Evolutionary conservation across 2,113 vertebrate genomes (phyloP).

Genomic region (Platysternon megacephalum): DNA sequence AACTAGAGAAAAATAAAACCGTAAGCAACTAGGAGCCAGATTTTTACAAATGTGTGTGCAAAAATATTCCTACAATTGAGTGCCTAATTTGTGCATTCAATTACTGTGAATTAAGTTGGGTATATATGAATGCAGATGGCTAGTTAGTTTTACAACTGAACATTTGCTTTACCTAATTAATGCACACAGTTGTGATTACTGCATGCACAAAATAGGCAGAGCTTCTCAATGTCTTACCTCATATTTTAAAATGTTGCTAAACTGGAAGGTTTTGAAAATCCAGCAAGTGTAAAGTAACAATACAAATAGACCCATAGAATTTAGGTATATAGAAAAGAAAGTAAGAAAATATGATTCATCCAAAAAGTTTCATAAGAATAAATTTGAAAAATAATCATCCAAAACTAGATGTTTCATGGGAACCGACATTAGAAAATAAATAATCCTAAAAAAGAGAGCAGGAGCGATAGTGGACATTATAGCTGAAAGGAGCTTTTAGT

Average conservation of each 20-base stretch:
- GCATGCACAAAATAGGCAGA: neutral
- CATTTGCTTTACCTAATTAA: neutral
- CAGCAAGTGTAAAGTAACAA: neutral
- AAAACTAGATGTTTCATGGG: neutral
- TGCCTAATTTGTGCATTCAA: slow-evolving; percentile 16
- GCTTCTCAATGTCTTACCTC: neutral
- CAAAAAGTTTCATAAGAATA: neutral
- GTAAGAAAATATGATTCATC: neutral
- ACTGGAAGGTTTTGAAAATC: neutral
- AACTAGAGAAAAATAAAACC: neutral
- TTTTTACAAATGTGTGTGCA: slow-evolving; percentile 29
- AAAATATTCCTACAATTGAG: neutral
- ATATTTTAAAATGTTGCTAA: neutral
- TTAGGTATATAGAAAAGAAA: neutral
- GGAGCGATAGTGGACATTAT: slow-evolving; percentile 2
- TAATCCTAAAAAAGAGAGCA: neutral
- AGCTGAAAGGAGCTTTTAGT: neutral
- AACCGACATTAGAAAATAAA: neutral
- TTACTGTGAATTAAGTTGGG: slow-evolving; percentile 24
- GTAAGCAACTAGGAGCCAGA: neutral
- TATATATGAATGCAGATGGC: neutral
- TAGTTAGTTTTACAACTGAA: slow-evolving; percentile 19
- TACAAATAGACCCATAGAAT: neutral
- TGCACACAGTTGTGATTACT: neutral
- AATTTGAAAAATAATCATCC: neutral